These are phyloP conservation scores for Calycopis cecrops DNA, from an alignment of 1,140 invertebrate genomes.

Conservation along the genomic window DNA sequence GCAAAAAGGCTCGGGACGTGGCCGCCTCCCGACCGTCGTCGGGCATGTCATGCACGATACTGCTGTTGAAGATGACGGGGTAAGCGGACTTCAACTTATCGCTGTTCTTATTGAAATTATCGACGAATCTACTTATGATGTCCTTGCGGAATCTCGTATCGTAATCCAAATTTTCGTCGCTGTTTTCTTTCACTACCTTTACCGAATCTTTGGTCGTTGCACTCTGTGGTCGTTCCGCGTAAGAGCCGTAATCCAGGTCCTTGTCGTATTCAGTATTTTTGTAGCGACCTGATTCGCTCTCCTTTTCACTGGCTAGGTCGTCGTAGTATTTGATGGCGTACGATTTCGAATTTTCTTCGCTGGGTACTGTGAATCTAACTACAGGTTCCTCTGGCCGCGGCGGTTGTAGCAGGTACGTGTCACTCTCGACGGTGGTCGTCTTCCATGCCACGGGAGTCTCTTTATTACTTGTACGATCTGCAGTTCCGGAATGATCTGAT, in stretches of 20 bases:
- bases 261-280: too few relatives aligned
- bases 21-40: slow-evolving; percentile 37
- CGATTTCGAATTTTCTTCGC: slow-evolving; percentile 32
- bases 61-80: slow-evolving; percentile 58
- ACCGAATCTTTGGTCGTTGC: slow-evolving; percentile 33
- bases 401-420: too few relatives aligned
- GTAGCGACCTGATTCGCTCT: too few relatives aligned
- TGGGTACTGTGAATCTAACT: slow-evolving; percentile 18
- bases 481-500: too few relatives aligned
- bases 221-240: slow-evolving; percentile 34
- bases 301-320: slow-evolving; percentile 48
- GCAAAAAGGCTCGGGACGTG: slow-evolving; percentile 48
- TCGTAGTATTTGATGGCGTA: slow-evolving; percentile 54
- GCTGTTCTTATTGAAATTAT: slow-evolving; percentile 57
- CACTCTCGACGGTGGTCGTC: too few relatives aligned
- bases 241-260: slow-evolving; percentile 29
- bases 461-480: too few relatives aligned
- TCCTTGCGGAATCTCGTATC: slow-evolving; percentile 53
- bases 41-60: slow-evolving; percentile 36
- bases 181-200: slow-evolving; percentile 19
- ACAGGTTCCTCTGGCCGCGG: slow-evolving; percentile 1
- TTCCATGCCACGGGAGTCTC: too few relatives aligned
- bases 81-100: slow-evolving; percentile 50
- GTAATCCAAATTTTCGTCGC: slow-evolving; percentile 46
- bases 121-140: slow-evolving; percentile 51